Evolutionary conservation across 2,113 vertebrate species (phyloP).

Genomic region (Cyprinodon variegatus): DNA sequence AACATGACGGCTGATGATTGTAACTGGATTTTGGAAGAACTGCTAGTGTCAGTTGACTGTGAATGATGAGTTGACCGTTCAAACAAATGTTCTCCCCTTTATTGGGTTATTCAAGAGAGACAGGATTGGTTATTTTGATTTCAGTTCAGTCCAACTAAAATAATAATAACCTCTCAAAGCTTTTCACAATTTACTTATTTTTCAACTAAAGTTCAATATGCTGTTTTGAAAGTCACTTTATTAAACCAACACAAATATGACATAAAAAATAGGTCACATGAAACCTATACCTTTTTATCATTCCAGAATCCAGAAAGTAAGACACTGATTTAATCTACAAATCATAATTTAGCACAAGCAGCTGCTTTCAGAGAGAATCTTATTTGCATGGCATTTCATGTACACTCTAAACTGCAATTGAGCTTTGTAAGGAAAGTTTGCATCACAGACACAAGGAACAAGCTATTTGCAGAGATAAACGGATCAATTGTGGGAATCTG

Average conservation of each 20-base stretch:
- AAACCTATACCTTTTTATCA: not conserved
- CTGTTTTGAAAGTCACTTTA: not conserved
- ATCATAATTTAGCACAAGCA: not conserved
- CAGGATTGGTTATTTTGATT: not conserved
- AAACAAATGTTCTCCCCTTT: constrained; percentile 15
- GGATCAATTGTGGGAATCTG: too few species aligned
- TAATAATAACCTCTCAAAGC: too few species aligned
- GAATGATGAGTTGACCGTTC: constrained; percentile 49
- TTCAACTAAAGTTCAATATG: not conserved
- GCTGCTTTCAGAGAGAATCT: not conserved
- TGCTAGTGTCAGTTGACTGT: constrained; percentile 47
- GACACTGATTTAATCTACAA: not conserved
- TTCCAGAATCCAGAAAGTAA: not conserved
- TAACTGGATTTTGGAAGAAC: constrained; percentile 45
- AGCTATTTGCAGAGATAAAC: too few species aligned
- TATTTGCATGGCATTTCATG: not conserved
- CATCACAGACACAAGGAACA: too few species aligned
- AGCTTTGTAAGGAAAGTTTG: too few species aligned
- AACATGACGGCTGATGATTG: constrained; percentile 44
- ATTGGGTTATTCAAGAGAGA: not conserved
- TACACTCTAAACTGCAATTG: not conserved
- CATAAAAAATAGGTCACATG: not conserved
- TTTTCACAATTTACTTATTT: not conserved
- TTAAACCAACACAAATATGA: not conserved
- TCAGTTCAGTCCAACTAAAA: not conserved